Conservation (phyloP, 2,113 vertebrate genomes). For the Pteropus alecto region DNA sequence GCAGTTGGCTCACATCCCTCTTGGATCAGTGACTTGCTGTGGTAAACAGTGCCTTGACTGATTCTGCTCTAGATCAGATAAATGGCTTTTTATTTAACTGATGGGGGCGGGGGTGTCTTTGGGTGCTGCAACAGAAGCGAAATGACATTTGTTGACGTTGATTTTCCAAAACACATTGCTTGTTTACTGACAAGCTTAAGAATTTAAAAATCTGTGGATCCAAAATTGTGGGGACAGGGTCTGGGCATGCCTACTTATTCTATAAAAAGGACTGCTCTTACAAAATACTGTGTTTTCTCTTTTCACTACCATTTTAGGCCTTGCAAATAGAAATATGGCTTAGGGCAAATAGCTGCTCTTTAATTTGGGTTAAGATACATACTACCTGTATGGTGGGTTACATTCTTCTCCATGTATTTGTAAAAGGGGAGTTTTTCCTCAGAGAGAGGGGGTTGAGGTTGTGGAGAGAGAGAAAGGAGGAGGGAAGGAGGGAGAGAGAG, state of each 20-base stretch:
- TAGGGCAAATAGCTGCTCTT: slow-evolving; percentile 37
- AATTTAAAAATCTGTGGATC: slow-evolving; percentile 14
- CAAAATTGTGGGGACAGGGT: not conserved
- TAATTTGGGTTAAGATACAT: slow-evolving; percentile 26
- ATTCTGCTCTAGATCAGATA: slow-evolving; percentile 48
- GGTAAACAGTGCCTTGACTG: slow-evolving; percentile 54
- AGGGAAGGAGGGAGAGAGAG: not conserved
- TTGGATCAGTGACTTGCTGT: slow-evolving; percentile 44
- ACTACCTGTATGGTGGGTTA: not conserved
- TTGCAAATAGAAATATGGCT: slow-evolving; percentile 10
- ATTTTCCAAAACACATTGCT: not conserved
- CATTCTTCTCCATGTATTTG: slow-evolving; percentile 16
- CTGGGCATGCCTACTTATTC: not conserved
- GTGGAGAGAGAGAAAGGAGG: not conserved
- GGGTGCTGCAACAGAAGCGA: not conserved
- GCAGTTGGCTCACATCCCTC: slow-evolving; percentile 41
- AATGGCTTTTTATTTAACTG: slow-evolving; percentile 67
- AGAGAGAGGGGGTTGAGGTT: too few relatives aligned
- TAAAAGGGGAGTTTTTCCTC: not conserved
- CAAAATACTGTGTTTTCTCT: not conserved
- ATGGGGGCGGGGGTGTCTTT: not conserved
- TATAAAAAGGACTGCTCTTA: slow-evolving; percentile 44
- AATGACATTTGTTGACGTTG: slow-evolving; percentile 30
- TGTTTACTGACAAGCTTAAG: slow-evolving; percentile 38
- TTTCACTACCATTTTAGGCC: slow-evolving; percentile 19